A percentile compares a stretch with the other conserved stretches of the same genome.
These are phyloP conservation scores for Chionoecetes opilio DNA, from an alignment of 1,140 invertebrate species.

Conservation along the genomic window DNA sequence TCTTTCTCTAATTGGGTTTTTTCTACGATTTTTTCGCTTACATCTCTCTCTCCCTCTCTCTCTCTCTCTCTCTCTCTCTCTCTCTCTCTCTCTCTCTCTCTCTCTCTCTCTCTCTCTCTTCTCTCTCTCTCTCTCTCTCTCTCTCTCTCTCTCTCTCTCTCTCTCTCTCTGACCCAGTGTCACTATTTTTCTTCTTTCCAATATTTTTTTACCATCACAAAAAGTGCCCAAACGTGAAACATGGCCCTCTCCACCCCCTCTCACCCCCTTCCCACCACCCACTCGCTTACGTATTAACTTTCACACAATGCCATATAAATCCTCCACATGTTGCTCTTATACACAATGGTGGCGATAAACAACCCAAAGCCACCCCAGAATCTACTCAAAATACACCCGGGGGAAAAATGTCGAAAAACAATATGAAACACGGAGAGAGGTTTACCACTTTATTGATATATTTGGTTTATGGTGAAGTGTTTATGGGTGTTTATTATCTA, in stretches of 20 bases:
- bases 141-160: neutral
- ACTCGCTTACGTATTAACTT: too few relatives aligned
- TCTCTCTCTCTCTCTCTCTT: neutral
- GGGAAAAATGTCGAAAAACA: too few relatives aligned
- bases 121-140: constrained; percentile 12
- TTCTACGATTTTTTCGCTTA: neutral
- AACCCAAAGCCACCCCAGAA: too few relatives aligned
- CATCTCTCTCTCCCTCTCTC: neutral
- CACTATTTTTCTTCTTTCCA: constrained; percentile 41
- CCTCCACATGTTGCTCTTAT: too few relatives aligned
- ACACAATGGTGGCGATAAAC: too few relatives aligned
- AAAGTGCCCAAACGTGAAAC: neutral
- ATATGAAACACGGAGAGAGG: too few relatives aligned
- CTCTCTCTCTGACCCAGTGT: neutral
- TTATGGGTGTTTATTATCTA: too few relatives aligned
- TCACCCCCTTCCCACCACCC: neutral
- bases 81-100: neutral
- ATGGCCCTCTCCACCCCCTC: neutral
- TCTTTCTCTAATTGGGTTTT: neutral
- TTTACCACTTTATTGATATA: too few relatives aligned
- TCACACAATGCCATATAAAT: too few relatives aligned
- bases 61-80: neutral
- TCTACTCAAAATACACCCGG: too few relatives aligned
- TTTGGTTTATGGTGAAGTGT: too few relatives aligned
- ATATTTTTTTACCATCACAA: neutral